Conservation (phyloP, 2,797 vertebrate genomes). For the Enteromius afrohamiltoni region DNA sequence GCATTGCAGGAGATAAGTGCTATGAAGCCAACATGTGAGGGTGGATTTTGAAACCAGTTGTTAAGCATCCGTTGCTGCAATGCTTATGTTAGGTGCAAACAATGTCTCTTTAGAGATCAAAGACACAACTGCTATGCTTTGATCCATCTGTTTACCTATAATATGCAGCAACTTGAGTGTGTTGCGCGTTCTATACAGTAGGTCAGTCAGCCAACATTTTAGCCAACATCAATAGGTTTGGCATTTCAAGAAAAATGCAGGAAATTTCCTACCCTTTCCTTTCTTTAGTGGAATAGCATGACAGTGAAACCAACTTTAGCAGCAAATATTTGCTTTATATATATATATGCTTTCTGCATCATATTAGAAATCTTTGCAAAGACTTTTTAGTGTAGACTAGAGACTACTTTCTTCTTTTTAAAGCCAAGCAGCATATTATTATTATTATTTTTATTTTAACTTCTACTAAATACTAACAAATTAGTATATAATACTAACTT, state of each 20-base stretch:
- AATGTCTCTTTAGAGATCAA: conserved; percentile 12
- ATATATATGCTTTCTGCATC: not conserved
- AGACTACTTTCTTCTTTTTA: not conserved
- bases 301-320: not conserved
- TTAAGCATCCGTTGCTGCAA: conserved; percentile 29
- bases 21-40: conserved; percentile 27
- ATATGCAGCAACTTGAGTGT: not conserved
- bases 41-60: conserved; percentile 37
- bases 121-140: not conserved
- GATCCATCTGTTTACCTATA: conserved; percentile 7
- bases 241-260: not conserved
- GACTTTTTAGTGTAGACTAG: not conserved
- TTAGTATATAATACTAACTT: not conserved
- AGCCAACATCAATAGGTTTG: not conserved
- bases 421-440: not conserved
- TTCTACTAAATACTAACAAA: not conserved
- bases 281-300: not conserved
- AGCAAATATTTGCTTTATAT: conserved; percentile 6
- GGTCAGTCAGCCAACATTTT: not conserved
- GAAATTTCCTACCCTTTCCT: not conserved
- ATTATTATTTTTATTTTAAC: not conserved
- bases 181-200: not conserved
- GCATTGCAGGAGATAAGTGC: conserved; percentile 37
- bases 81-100: not conserved
- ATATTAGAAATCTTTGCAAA: not conserved